Evolutionary conservation across 2,888 invertebrate species (phyloP).

Genomic region (Lucinisca nassula): DNA sequence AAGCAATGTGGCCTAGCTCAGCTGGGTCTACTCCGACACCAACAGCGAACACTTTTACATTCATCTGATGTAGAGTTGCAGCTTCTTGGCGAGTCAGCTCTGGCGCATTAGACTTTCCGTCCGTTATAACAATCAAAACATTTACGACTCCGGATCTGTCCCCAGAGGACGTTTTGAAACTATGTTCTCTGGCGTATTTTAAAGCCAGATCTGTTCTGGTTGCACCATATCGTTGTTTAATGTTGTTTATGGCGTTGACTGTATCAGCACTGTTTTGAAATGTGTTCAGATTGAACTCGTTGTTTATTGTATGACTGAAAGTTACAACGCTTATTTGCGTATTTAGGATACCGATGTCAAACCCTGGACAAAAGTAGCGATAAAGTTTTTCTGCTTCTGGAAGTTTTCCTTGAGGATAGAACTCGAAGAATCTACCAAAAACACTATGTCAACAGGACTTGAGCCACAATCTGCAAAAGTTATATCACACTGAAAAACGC

Average conservation of each 20-base stretch:
- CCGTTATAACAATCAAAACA: slow-evolving; percentile 80
- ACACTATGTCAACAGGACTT: slow-evolving; percentile 79
- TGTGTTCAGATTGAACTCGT: slow-evolving; percentile 79
- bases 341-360: slow-evolving; percentile 76
- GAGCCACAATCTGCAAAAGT: slow-evolving; percentile 72
- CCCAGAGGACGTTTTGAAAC: slow-evolving; percentile 76
- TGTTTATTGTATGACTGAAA: slow-evolving; percentile 71
- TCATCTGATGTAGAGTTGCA: slow-evolving; percentile 65
- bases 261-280: slow-evolving; percentile 68
- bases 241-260: slow-evolving; percentile 71
- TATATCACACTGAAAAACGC: too few relatives aligned
- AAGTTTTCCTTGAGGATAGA: slow-evolving; percentile 75
- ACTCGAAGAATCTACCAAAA: slow-evolving; percentile 78
- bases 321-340: slow-evolving; percentile 80
- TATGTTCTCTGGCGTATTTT: slow-evolving; percentile 74
- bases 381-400: slow-evolving; percentile 77
- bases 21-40: slow-evolving; percentile 76
- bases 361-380: slow-evolving; percentile 74
- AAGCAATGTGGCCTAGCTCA: slow-evolving; percentile 80
- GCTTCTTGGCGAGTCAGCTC: slow-evolving; percentile 66
- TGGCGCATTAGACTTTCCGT: slow-evolving; percentile 75
- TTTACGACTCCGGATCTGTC: slow-evolving; percentile 77
- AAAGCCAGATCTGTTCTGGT: slow-evolving; percentile 82
- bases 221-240: slow-evolving; percentile 67
- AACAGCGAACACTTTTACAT: slow-evolving; percentile 72